Evolutionary conservation across 2,797 vertebrate species (phyloP).

Genomic region (Anolis apletophallus): DNA sequence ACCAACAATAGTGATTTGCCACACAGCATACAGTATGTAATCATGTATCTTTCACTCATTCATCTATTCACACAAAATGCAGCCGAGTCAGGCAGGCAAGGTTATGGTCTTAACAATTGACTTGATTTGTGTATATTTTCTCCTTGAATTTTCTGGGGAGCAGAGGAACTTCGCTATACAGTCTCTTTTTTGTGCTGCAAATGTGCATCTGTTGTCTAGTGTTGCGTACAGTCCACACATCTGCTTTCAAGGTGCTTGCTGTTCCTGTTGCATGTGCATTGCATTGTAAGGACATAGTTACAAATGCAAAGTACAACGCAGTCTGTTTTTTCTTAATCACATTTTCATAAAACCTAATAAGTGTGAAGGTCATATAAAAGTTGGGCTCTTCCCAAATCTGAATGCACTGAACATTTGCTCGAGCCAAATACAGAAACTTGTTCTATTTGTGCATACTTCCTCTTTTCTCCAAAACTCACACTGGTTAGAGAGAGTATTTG

Average conservation of each 20-base stretch:
- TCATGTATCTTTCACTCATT: neutral
- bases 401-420: neutral
- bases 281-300: neutral
- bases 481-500: constrained; percentile 9
- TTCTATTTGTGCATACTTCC: neutral
- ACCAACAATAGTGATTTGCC: neutral
- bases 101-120: neutral
- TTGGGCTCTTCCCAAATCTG: neutral
- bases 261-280: neutral
- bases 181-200: neutral
- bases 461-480: neutral
- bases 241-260: neutral
- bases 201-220: neutral
- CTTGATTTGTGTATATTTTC: neutral
- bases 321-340: neutral
- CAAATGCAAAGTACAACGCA: neutral
- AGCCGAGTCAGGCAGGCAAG: neutral
- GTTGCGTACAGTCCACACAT: neutral
- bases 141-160: neutral
- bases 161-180: neutral
- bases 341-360: neutral
- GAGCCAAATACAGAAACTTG: neutral
- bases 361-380: neutral
- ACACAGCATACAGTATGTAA: neutral
- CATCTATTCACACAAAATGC: neutral